phyloP scores from a whole-genome alignment of 2,113 vertebrate genomes.

The Micromys minutus region DNA sequence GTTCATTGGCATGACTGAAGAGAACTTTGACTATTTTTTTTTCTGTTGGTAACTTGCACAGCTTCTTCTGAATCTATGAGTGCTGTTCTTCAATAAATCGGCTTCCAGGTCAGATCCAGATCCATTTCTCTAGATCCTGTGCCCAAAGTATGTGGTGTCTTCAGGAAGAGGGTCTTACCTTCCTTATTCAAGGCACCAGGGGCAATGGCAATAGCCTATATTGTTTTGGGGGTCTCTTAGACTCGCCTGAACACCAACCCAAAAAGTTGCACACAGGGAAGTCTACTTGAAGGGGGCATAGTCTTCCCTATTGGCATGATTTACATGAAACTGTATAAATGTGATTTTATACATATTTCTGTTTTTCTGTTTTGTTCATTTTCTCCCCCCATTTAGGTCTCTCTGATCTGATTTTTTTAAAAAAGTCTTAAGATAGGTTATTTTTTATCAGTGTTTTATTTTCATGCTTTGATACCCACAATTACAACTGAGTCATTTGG shows the following conservation, averaged over 20 bases:
- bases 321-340: neutral
- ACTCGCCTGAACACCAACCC: neutral
- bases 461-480: neutral
- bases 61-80: neutral
- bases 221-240: neutral
- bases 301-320: neutral
- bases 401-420: neutral
- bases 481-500: neutral
- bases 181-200: neutral
- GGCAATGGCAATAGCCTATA: neutral
- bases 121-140: neutral
- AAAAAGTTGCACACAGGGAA: neutral
- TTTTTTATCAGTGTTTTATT: neutral
- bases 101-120: neutral
- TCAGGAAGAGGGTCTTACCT: neutral
- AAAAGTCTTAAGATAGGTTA: neutral
- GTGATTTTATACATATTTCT: too few relatives aligned
- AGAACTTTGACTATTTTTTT: neutral
- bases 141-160: neutral
- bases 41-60: neutral
- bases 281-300: neutral
- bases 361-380: neutral
- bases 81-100: neutral
- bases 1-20: neutral
- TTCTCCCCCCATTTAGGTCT: neutral